Base-by-base conservation (phyloP, 2,113 vertebrate genomes). In the Vanacampus margaritifer region DNA sequence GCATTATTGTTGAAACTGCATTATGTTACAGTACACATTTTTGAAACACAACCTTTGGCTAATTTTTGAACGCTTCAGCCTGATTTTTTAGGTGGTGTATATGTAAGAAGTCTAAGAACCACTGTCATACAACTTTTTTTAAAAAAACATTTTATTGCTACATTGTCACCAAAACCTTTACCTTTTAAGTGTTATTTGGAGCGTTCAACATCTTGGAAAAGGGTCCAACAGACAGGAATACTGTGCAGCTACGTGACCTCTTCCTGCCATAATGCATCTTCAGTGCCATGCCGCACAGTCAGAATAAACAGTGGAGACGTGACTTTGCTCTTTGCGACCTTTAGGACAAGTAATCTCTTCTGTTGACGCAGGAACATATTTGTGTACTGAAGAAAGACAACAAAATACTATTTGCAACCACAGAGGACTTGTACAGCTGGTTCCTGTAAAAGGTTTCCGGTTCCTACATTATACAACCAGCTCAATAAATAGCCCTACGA, bases 161-260 rank as follows among this genome's bases (percentile, higher is more conserved):
- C n/a, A n/a, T n/a, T n/a, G n/a, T n/a, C n/a, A n/a, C n/a, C n/a
- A n/a, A n/a, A n/a, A n/a, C n/a, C n/a, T n/a, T n/a, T n/a, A n/a
- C n/a, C n/a, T n/a, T n/a, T 32, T 32, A 32, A 32, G 28, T 32
- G n/a, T n/a, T n/a, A n/a, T n/a, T n/a, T 32, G 28, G 28, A 32
- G 28, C 4, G 28, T 32, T 32, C 28, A 32, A 32, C 28, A 32
- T 2, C 28, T 32, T 32, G 28, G 28, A 32, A 32, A 32, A 32
- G 28, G 28, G 28, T 66, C 69, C 58, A 32, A 11, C 26, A 54
- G 62, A 63, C 71, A 0, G 36, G 72, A 69, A 72, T 48, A 26
- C 46, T 71, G 57, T 23, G 56, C 65, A 64, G 76, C 77, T 86
- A 68, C 73, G 77, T 83, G 79, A 76, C 35, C 73, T 74, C 70